Percentiles rank a stretch among this genome's conserved stretches.
phyloP scores from a whole-genome alignment of 2,797 vertebrate species.

The Cyclura pinguis region DNA sequence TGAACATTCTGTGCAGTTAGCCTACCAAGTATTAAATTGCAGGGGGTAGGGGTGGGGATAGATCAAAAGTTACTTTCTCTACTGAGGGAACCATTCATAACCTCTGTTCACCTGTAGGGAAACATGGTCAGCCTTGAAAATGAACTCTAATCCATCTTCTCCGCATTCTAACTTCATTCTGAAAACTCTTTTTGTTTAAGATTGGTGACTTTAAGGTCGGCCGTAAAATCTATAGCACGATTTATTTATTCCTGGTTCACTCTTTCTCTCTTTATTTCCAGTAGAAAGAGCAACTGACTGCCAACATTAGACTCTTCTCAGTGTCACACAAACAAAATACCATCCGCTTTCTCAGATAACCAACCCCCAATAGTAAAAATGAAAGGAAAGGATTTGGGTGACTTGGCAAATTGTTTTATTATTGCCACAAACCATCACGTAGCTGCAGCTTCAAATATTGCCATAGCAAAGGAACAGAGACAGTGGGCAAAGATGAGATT shows the following conservation, averaged over 20 bases:
- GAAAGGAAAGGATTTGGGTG: conserved; percentile 5
- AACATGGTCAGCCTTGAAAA: background rate
- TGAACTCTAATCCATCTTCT: background rate
- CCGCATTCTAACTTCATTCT: background rate
- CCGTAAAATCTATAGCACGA: background rate
- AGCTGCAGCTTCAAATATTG: conserved; percentile 5
- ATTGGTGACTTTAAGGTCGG: conserved; percentile 19
- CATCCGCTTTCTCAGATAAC: background rate
- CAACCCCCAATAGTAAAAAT: background rate
- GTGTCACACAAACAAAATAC: background rate
- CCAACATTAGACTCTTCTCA: background rate
- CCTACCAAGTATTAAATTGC: background rate
- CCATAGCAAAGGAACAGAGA: conserved; percentile 1
- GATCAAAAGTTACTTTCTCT: background rate
- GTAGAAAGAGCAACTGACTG: background rate
- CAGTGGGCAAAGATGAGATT: background rate
- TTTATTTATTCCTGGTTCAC: background rate
- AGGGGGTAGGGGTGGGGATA: background rate
- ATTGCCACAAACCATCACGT: background rate
- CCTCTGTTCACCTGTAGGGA: conserved; percentile 1
- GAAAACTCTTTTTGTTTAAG: conserved; percentile 18
- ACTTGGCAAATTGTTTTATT: background rate
- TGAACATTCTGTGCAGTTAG: background rate
- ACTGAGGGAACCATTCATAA: background rate
- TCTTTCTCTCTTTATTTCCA: background rate